These are phyloP conservation scores for Aramus guarauna DNA, from an alignment of 2,113 vertebrate species.

Conservation along the genomic window DNA sequence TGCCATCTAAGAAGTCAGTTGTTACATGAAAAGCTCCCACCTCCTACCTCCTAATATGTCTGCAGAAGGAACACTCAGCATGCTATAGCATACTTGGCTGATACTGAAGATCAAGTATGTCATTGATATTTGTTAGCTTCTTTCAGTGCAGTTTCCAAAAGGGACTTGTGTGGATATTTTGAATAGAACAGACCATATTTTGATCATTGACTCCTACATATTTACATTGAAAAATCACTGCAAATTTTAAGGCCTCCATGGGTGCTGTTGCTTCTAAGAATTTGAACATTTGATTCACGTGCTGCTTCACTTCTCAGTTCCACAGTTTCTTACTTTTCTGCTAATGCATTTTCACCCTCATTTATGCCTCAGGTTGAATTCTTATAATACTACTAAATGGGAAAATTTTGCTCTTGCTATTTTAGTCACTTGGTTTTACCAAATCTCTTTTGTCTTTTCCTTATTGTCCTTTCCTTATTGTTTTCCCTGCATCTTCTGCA, in stretches of 20 bases:
- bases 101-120: background rate
- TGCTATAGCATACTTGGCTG: background rate
- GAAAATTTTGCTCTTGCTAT: background rate
- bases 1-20: background rate
- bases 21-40: background rate
- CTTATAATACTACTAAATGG: background rate
- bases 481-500: background rate
- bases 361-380: background rate
- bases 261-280: background rate
- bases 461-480: accelerated
- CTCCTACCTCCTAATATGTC: background rate
- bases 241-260: background rate
- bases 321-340: background rate
- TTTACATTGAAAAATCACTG: background rate
- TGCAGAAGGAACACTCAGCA: background rate
- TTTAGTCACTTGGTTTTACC: background rate
- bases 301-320: background rate
- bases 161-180: background rate
- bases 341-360: background rate
- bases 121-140: background rate
- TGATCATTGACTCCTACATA: background rate
- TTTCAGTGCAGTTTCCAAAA: background rate
- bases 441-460: background rate
- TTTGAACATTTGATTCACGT: background rate
- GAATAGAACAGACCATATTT: background rate